Base-by-base conservation (phyloP, 2,797 vertebrate genomes). In the Pantherophis alleghaniensis region DNA sequence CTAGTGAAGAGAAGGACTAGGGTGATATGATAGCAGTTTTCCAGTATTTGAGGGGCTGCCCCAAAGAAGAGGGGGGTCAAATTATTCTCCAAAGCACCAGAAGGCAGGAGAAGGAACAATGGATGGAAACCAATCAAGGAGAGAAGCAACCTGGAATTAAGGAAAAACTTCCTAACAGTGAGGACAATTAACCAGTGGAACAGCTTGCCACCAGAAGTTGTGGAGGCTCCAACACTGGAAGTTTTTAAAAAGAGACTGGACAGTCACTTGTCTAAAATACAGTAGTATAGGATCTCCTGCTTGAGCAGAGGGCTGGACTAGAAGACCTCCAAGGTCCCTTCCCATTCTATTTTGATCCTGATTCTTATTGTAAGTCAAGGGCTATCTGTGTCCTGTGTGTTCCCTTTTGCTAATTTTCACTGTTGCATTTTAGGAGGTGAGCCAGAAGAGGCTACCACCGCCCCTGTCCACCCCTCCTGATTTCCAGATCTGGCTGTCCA, bases 141-240 rank as follows among this genome's bases (percentile, higher is more conserved):
- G 55, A 56, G 55, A 56, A 56, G 55, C 55, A 14, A 56, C 55
- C 13, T 56, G 13, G 55, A 56, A 56, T 14, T 56, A 14, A 56
- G 55, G 13, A 56, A 3, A 13, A 56, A 56, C 13, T 56, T 0
- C 55, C 2, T 56, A 14, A 56, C 55, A 56, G 55, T 56, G 13
- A 56, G 13, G 56, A 56, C 56, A 56, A 4, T 56, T 56, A 56
- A 16, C 53, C 53, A 53, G 2, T 11, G 53, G 53, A 61, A 61
- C 2, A 10, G 0, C 26, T 28, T 12, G 61, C 26, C 26, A 12
- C 1, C 61, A 63, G 61, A 28, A 0, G 1, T 2, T 11, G 61
- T 63, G 26, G 7, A 0, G 0, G 9, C 60, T 61, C 24, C 60
- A 61, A 0, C 60, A 26, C 9, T 26, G 60, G 26, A 63, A 0